Conservation (phyloP, 53 echinoderm and acorn worm species). For the Paracentrotus lividus region DNA sequence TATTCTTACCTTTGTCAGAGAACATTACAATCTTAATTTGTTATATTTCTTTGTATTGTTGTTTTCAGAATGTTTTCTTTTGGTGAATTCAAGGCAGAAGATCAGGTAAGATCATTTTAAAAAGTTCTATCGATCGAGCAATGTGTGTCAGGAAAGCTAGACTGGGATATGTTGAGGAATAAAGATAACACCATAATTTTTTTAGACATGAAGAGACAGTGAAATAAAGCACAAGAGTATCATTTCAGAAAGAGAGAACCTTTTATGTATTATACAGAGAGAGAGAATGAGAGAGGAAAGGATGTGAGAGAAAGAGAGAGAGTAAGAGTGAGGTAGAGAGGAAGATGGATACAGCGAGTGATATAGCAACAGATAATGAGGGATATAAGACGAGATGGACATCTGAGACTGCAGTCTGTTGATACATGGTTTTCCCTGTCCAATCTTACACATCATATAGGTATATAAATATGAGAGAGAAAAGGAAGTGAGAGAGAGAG, state of each 20-base stretch:
- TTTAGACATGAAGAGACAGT: neutral
- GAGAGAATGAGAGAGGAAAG: too few species aligned
- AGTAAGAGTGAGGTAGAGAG: too few species aligned
- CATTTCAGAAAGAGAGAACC: too few species aligned
- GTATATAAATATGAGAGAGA: too few species aligned
- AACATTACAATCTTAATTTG: too few species aligned
- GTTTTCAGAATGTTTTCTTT: constrained; percentile 97
- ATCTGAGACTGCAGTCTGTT: neutral
- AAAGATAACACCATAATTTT: neutral
- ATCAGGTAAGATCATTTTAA: constrained; percentile 82
- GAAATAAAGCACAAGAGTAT: neutral
- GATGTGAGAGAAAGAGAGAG: too few species aligned
- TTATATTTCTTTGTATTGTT: neutral
- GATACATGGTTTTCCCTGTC: neutral
- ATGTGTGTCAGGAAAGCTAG: neutral
- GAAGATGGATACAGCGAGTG: too few species aligned
- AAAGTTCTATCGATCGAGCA: neutral
- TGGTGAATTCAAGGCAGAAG: constrained; percentile 99
- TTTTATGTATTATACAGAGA: too few species aligned
- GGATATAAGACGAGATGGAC: neutral
- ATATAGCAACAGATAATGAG: neutral
- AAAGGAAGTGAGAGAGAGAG: too few species aligned
- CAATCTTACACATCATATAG: neutral
- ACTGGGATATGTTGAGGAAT: neutral
- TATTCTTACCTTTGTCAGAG: too few species aligned